Percentiles rank a stretch among this genome's conserved stretches.
Evolutionary conservation across 2,888 invertebrate genomes (phyloP).

Genomic region (Hirtodrosophila duncani): DNA sequence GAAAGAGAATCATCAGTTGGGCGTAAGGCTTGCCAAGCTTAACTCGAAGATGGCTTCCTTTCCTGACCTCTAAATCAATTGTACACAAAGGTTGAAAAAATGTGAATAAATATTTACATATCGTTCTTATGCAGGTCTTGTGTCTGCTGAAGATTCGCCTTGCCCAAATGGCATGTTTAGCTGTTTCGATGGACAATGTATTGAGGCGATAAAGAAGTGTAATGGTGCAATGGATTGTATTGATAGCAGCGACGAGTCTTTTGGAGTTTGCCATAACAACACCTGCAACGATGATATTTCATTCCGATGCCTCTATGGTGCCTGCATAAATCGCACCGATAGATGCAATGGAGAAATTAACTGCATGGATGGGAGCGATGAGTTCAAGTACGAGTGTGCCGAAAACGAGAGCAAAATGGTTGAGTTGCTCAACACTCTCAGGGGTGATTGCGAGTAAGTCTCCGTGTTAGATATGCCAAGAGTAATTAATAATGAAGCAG

Average conservation of each 20-base stretch:
- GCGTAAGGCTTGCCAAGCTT: too few species aligned
- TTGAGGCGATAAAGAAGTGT: background rate
- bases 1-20: too few species aligned
- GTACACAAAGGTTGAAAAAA: background rate
- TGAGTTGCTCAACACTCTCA: background rate
- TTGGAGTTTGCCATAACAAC: conserved; percentile 3
- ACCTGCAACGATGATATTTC: background rate
- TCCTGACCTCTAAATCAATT: too few species aligned
- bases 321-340: background rate
- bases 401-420: fast-evolving
- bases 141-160: background rate
- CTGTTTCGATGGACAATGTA: background rate
- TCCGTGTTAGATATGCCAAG: too few species aligned
- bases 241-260: conserved; percentile 30
- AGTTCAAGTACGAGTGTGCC: conserved; percentile 15
- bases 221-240: conserved; percentile 19
- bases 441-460: conserved; percentile 23
- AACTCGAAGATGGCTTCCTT: too few species aligned
- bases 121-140: background rate
- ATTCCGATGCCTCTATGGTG: conserved; percentile 39
- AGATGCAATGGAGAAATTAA: conserved; percentile 8
- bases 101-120: background rate
- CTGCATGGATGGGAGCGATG: conserved; percentile 38
- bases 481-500: background rate
- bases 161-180: background rate